Evolutionary conservation across 2,888 invertebrate genomes (phyloP).

Genomic region (Cistogaster globosa): DNA sequence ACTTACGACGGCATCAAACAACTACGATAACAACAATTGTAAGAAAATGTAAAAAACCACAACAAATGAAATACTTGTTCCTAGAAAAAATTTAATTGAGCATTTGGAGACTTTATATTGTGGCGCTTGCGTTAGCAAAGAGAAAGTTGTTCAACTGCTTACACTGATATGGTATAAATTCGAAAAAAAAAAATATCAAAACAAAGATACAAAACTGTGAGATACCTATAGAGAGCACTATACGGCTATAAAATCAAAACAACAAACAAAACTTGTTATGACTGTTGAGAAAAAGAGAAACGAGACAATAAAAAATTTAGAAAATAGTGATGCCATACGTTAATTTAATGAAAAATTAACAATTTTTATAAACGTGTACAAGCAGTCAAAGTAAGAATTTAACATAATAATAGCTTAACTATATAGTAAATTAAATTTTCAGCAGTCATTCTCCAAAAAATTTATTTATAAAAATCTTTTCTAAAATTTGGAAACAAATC

Average conservation of each 20-base stretch:
- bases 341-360: too few relatives aligned
- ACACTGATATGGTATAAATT: constrained; percentile 52
- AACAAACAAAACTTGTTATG: constrained; percentile 34
- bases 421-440: too few relatives aligned
- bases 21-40: constrained; percentile 34
- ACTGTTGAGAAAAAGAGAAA: constrained; percentile 12
- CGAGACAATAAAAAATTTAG: neutral
- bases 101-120: constrained; percentile 46
- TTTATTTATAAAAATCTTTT: too few relatives aligned
- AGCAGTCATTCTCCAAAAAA: too few relatives aligned
- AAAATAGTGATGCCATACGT: constrained; percentile 11
- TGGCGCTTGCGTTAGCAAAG: constrained; percentile 71
- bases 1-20: constrained; percentile 10
- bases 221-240: constrained; percentile 43
- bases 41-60: constrained; percentile 36
- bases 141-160: constrained; percentile 71
- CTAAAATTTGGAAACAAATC: too few relatives aligned
- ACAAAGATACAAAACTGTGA: constrained; percentile 19
- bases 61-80: constrained; percentile 50
- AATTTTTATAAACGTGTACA: too few relatives aligned
- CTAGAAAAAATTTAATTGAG: constrained; percentile 28
- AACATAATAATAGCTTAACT: too few relatives aligned
- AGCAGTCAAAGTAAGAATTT: too few relatives aligned
- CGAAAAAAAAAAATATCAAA: constrained; percentile 34
- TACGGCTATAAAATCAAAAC: constrained; percentile 33